phyloP scores from a whole-genome alignment of 2,113 vertebrate species.

The Onychostoma macrolepis region DNA sequence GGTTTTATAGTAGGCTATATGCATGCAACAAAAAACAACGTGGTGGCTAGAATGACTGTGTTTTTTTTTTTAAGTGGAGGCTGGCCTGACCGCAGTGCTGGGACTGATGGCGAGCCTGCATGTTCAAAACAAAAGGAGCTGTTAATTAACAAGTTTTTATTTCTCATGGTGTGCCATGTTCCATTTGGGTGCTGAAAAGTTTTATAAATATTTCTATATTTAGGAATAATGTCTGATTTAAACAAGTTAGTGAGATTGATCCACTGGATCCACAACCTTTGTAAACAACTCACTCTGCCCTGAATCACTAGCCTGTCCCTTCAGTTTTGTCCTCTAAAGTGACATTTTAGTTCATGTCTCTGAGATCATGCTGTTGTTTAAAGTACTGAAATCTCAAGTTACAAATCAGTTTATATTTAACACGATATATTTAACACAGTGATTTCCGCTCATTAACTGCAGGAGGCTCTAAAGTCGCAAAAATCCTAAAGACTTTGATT shows the following conservation, averaged over 20 bases:
- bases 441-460: too few relatives aligned
- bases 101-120: conserved; percentile 6
- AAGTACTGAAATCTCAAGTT: neutral
- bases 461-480: too few relatives aligned
- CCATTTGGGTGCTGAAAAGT: neutral
- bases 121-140: neutral
- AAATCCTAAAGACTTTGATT: too few relatives aligned
- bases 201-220: too few relatives aligned
- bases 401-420: neutral
- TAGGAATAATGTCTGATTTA: too few relatives aligned
- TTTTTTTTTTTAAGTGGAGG: too few relatives aligned
- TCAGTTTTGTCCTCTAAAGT: neutral
- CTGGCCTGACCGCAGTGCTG: too few relatives aligned
- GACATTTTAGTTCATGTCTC: neutral
- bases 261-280: neutral
- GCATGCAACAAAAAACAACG: too few relatives aligned
- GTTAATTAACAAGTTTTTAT: neutral
- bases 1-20: too few relatives aligned
- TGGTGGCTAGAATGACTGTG: too few relatives aligned
- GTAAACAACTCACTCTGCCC: neutral
- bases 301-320: neutral
- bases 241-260: neutral
- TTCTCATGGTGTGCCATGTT: neutral
- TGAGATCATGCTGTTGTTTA: neutral
- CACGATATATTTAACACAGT: too few relatives aligned